Conservation (phyloP, 2,888 invertebrate genomes). For the Pyrocoelia pectoralis region DNA sequence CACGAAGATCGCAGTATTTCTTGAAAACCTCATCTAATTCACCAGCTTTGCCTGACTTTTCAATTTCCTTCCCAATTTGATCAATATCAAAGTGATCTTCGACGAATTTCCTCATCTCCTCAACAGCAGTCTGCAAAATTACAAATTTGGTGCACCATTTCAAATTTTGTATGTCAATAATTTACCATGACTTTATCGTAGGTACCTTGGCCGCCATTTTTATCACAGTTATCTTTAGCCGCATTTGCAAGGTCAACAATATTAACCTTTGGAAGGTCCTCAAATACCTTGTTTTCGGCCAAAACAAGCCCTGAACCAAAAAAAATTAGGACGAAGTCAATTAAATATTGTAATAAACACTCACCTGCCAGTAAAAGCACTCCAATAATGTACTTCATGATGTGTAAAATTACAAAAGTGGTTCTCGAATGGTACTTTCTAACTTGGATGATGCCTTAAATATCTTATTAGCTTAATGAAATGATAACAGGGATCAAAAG, state of each 20-base stretch:
- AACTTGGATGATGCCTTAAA: not conserved
- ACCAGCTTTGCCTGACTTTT: conserved; percentile 70
- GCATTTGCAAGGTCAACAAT: too few relatives aligned
- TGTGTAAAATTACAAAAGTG: not conserved
- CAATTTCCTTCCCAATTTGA: conserved; percentile 70
- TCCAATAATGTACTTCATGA: not conserved
- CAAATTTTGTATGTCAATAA: too few relatives aligned
- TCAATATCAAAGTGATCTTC: conserved; percentile 65
- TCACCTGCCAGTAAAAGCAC: not conserved
- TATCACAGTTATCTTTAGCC: too few relatives aligned
- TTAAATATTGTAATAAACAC: not conserved
- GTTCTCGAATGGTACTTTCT: not conserved
- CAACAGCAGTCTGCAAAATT: conserved; percentile 25
- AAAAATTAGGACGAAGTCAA: not conserved
- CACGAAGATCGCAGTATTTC: conserved; percentile 75
- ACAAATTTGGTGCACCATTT: conserved; percentile 47
- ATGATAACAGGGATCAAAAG: conserved; percentile 11
- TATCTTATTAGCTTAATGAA: conserved; percentile 5
- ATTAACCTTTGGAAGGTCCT: too few relatives aligned
- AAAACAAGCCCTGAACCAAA: not conserved
- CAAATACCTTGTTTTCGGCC: not conserved
- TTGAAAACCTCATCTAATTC: conserved; percentile 58
- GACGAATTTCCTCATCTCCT: conserved; percentile 64
- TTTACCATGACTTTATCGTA: too few relatives aligned
- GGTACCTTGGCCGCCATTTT: too few relatives aligned